Conservation (phyloP, 2,113 vertebrate species). For the Rostratula benghalensis region DNA sequence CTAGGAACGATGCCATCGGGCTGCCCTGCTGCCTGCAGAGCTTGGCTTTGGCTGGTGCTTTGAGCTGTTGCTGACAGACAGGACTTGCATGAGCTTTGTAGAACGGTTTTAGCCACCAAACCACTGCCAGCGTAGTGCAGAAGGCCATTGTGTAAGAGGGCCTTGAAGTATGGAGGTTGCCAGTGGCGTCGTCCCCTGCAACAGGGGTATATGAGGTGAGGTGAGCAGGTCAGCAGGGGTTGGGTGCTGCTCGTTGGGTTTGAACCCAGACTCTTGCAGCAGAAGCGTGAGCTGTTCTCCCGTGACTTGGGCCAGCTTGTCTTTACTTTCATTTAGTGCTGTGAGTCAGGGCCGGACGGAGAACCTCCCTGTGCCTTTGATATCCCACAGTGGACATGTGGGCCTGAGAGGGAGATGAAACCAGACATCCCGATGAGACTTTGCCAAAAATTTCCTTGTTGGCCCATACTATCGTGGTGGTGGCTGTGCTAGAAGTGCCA, state of each 20-base stretch:
- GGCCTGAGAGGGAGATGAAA: background rate
- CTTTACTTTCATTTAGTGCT: background rate
- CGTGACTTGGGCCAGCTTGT: background rate
- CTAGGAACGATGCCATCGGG: background rate
- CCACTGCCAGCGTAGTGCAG: background rate
- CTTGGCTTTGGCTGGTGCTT: background rate
- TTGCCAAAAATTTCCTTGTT: background rate
- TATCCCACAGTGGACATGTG: background rate
- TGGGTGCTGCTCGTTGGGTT: background rate
- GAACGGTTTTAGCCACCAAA: background rate
- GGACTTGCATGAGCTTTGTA: background rate
- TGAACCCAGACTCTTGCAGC: background rate
- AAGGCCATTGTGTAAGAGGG: background rate
- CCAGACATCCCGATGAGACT: background rate
- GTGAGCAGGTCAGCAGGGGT: background rate
- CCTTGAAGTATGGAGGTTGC: background rate
- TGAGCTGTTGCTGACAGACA: background rate
- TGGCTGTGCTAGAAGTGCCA: background rate
- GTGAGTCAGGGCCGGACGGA: constrained; percentile 30
- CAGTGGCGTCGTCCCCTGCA: background rate
- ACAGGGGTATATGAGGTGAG: background rate
- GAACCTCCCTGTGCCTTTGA: constrained; percentile 18
- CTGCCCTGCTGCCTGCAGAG: background rate
- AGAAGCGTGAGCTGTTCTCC: background rate
- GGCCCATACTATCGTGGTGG: background rate